Percentiles rank a stretch among this genome's conserved stretches.
Evolutionary conservation across 2,797 vertebrate genomes (phyloP).

Genomic region (Pterois miles): DNA sequence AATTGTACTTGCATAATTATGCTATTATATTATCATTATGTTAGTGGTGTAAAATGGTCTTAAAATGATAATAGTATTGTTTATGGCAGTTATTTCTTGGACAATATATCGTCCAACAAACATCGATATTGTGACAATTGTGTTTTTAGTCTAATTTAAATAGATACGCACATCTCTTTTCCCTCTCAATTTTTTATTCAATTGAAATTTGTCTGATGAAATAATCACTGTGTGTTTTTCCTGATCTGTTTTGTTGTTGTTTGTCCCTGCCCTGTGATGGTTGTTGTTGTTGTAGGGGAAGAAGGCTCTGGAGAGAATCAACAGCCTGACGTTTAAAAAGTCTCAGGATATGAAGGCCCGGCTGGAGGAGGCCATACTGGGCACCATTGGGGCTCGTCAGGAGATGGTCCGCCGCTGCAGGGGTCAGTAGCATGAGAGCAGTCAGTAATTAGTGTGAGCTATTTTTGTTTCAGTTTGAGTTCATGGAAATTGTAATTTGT

Average conservation of each 20-base stretch:
- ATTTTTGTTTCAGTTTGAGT: background rate
- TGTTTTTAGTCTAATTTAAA: background rate
- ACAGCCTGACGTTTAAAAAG: constrained; percentile 94
- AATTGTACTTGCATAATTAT: no score
- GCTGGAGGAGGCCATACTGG: constrained; percentile 93
- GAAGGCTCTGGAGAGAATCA: constrained; percentile 91
- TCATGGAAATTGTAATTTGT: constrained; percentile 23
- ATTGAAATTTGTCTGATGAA: accelerated
- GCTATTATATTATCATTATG: no score
- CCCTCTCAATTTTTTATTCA: background rate
- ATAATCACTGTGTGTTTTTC: no score
- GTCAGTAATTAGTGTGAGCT: background rate
- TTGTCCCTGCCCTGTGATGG: background rate
- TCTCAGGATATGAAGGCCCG: constrained; percentile 96
- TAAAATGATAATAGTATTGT: no score
- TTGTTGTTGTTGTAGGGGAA: constrained; percentile 81
- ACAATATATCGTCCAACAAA: no score
- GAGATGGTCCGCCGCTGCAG: constrained; percentile 94
- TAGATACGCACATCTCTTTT: no score
- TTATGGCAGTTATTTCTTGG: no score
- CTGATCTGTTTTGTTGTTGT: background rate
- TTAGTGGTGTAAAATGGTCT: no score
- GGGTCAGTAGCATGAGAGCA: constrained; percentile 71
- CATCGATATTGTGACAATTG: no score
- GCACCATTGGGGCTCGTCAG: constrained; percentile 91